These are phyloP conservation scores for Pseudobourletiella spinata DNA, from an alignment of 1,140 invertebrate species.

Conservation along the genomic window DNA sequence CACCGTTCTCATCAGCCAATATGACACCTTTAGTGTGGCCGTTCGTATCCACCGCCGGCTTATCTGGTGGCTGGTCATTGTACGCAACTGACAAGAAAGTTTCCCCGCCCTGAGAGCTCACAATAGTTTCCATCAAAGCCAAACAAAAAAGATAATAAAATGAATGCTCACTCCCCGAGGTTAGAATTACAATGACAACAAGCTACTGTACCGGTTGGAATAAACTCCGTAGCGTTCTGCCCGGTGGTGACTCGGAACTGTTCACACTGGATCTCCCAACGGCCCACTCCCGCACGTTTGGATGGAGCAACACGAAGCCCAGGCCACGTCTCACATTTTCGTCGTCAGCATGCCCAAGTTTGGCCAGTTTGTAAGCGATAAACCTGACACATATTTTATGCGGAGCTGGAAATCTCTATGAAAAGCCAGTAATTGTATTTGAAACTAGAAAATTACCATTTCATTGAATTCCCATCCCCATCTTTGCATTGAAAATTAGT, in stretches of 20 bases:
- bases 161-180: constrained; percentile 11
- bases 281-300: constrained; percentile 54
- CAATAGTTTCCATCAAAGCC: constrained; percentile 12
- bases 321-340: constrained; percentile 51
- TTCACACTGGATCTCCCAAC: constrained; percentile 59
- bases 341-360: constrained; percentile 48
- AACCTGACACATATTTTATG: constrained; percentile 51
- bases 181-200: constrained; percentile 21
- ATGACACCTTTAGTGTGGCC: constrained; percentile 82
- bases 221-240: constrained; percentile 57
- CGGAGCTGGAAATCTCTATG: not conserved
- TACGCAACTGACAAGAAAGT: constrained; percentile 50
- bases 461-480: constrained; percentile 22
- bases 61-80: constrained; percentile 70
- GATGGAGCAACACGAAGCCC: constrained; percentile 65
- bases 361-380: constrained; percentile 73
- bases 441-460: constrained; percentile 20
- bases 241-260: constrained; percentile 60
- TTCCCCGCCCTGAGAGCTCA: constrained; percentile 24
- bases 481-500: constrained; percentile 22
- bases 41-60: constrained; percentile 43
- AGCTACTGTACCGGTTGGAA: constrained; percentile 46
- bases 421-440: not conserved
- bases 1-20: constrained; percentile 56
- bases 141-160: constrained; percentile 17